These are phyloP conservation scores for Macroramphosus scolopax DNA, from an alignment of 2,797 vertebrate species.

Conservation along the genomic window DNA sequence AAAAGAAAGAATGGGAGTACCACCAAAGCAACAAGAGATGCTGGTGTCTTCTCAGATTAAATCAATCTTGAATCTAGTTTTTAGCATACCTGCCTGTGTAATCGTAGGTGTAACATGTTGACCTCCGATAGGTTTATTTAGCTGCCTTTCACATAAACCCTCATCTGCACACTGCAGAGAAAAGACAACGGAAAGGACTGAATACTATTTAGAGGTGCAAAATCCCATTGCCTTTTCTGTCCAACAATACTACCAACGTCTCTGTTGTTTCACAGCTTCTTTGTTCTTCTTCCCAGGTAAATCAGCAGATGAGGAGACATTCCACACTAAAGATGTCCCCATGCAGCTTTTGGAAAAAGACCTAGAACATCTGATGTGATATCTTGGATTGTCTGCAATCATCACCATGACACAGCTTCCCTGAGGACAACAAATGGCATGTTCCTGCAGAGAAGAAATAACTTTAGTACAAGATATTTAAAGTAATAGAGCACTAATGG, in stretches of 20 bases:
- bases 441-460: constrained; percentile 5
- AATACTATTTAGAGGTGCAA: too few species aligned
- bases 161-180: too few species aligned
- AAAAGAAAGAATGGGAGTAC: constrained; percentile 1
- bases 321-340: constrained; percentile 22
- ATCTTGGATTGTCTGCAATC: constrained; percentile 10
- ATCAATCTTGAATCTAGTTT: too few species aligned
- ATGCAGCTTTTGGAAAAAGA: constrained; percentile 20
- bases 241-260: too few species aligned
- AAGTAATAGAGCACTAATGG: neutral
- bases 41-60: constrained; percentile 20
- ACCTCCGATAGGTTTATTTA: too few species aligned
- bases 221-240: too few species aligned
- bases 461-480: neutral
- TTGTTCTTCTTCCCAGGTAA: constrained; percentile 19
- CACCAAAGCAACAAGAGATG: constrained; percentile 13
- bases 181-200: too few species aligned
- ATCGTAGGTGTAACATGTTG: too few species aligned
- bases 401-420: neutral
- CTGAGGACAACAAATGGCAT: constrained; percentile 13
- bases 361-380: constrained; percentile 7
- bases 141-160: too few species aligned
- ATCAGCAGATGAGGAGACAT: constrained; percentile 9
- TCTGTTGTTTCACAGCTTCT: constrained; percentile 4
- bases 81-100: too few species aligned